Evolutionary conservation across 2,797 vertebrate species (phyloP).

Genomic region (Antrozous pallidus): DNA sequence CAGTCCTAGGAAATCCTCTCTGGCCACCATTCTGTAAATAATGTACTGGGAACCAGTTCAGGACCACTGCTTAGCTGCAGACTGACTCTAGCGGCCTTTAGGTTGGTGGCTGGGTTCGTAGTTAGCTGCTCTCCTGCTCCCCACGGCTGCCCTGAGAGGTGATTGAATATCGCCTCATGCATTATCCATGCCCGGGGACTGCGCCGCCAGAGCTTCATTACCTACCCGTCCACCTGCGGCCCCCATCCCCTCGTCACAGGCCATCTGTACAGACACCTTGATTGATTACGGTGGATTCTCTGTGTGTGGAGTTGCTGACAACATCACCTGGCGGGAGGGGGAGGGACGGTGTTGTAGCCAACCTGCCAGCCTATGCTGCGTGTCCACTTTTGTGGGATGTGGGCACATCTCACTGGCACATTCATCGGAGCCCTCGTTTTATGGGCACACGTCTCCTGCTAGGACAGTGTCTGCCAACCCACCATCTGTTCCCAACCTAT

Average conservation of each 20-base stretch:
- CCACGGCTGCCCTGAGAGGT: neutral
- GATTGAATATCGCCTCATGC: conserved; percentile 32
- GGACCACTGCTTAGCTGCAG: neutral
- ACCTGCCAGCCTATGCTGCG: neutral
- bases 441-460: neutral
- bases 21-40: neutral
- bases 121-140: neutral
- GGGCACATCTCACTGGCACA: neutral
- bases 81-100: neutral
- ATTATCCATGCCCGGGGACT: conserved; percentile 25
- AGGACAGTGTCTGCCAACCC: neutral
- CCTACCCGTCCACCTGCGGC: neutral
- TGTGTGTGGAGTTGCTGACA: neutral
- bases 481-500: neutral
- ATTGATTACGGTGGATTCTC: neutral
- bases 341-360: neutral
- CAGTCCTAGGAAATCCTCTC: neutral
- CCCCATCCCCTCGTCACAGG: neutral
- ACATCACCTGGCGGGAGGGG: neutral
- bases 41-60: neutral
- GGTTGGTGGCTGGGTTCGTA: rapidly evolving
- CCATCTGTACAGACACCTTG: conserved; percentile 46
- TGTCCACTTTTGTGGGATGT: neutral
- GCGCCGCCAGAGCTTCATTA: neutral
- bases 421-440: neutral